Percentiles rank a stretch among this genome's conserved stretches.
Evolutionary conservation across 2,888 invertebrate genomes (phyloP).

Genomic region (Xiphydria camelus): DNA sequence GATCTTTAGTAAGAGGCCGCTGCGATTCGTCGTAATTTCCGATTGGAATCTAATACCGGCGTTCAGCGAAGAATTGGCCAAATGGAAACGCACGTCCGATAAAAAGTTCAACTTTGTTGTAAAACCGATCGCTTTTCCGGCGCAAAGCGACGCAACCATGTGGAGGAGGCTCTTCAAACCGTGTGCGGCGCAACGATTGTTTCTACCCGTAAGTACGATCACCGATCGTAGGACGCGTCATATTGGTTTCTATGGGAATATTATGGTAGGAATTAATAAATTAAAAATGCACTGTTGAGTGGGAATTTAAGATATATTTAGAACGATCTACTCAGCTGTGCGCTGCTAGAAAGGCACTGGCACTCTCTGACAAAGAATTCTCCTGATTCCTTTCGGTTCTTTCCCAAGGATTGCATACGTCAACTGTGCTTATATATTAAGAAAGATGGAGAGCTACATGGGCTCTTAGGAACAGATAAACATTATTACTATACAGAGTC

Average conservation of each 20-base stretch:
- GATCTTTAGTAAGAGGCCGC: constrained; percentile 68
- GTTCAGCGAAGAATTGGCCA: constrained; percentile 72
- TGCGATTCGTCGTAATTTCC: constrained; percentile 79
- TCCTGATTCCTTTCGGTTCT: too few species aligned
- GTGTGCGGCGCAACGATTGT: constrained; percentile 91
- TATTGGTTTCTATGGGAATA: not conserved
- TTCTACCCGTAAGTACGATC: constrained; percentile 89
- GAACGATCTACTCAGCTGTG: too few species aligned
- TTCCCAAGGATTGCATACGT: too few species aligned
- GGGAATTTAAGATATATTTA: not conserved
- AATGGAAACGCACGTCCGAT: constrained; percentile 71
- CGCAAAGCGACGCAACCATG: constrained; percentile 68
- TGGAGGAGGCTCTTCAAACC: constrained; percentile 92
- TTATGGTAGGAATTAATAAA: too few species aligned
- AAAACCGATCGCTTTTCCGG: constrained; percentile 78
- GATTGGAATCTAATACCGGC: constrained; percentile 71
- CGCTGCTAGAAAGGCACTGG: too few species aligned
- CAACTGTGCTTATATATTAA: too few species aligned
- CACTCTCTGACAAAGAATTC: too few species aligned
- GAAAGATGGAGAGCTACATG: too few species aligned
- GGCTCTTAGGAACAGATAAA: too few species aligned
- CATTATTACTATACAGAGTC: too few species aligned
- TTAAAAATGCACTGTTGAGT: not conserved
- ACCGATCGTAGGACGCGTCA: not conserved
- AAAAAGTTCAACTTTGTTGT: constrained; percentile 74